Percentiles rank a stretch among this genome's conserved stretches.
Evolutionary conservation across 2,888 invertebrate species (phyloP).

Genomic region (Oscheius sp.): DNA sequence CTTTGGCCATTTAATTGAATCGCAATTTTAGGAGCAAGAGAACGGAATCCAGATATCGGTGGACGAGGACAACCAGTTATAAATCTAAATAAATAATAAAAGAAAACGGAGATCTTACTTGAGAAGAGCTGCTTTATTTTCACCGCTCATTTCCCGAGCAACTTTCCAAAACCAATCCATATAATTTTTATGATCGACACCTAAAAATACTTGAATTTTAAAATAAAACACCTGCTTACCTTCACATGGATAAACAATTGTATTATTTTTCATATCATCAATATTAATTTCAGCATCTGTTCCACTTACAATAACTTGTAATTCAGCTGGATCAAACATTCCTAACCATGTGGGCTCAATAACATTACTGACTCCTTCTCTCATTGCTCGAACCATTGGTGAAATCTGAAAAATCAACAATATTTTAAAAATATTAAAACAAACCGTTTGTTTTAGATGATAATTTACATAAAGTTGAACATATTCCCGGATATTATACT

Average conservation of each 20-base stretch:
- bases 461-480: conserved; percentile 95
- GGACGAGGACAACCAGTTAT: conserved; percentile 93
- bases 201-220: conserved; percentile 14
- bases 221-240: too few relatives aligned
- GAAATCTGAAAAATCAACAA: conserved; percentile 75
- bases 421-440: too few relatives aligned
- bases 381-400: conserved; percentile 87
- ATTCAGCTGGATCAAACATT: conserved; percentile 91
- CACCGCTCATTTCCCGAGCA: conserved; percentile 81
- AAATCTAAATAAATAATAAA: conserved; percentile 41
- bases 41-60: conserved; percentile 92
- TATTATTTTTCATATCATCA: conserved; percentile 26
- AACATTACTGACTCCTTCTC: conserved; percentile 89
- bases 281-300: conserved; percentile 38
- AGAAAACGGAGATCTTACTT: conserved; percentile 78
- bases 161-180: conserved; percentile 91
- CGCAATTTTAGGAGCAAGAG: conserved; percentile 92
- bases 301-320: conserved; percentile 80
- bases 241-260: conserved; percentile 11
- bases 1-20: conserved; percentile 80
- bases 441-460: conserved; percentile 86
- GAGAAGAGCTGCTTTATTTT: conserved; percentile 84
- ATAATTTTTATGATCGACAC: conserved; percentile 82
- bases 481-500: conserved; percentile 92
- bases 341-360: conserved; percentile 91